Percentiles rank a stretch among this genome's conserved stretches.
Evolutionary conservation across 2,797 vertebrate species (phyloP).

Genomic region (Carduelis carduelis): DNA sequence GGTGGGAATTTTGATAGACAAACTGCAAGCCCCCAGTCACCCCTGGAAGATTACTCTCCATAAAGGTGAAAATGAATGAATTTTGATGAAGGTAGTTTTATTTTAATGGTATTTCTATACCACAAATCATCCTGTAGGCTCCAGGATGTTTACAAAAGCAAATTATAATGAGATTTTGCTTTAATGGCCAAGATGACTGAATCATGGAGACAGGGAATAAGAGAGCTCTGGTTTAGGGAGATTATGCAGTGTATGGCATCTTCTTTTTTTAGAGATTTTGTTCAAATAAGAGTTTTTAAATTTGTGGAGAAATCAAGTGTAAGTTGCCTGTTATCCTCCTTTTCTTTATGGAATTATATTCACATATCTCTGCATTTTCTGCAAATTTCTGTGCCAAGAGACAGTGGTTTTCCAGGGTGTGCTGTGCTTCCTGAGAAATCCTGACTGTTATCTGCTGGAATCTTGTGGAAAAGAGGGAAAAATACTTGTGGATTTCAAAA

Average conservation of each 20-base stretch:
- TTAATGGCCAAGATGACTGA: not conserved
- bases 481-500: not conserved
- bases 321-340: not conserved
- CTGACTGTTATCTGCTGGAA: not conserved
- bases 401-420: not conserved
- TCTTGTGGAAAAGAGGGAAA: not conserved
- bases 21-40: not conserved
- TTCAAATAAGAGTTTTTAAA: not conserved
- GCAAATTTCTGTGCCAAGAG: not conserved
- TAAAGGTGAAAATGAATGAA: not conserved
- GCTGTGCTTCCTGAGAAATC: not conserved
- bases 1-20: not conserved
- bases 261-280: not conserved
- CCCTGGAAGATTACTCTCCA: not conserved
- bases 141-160: not conserved
- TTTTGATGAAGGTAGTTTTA: not conserved
- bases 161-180: not conserved
- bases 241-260: not conserved
- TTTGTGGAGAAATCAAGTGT: not conserved
- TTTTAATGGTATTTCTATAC: not conserved
- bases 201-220: not conserved
- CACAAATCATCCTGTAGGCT: not conserved
- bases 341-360: not conserved
- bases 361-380: not conserved
- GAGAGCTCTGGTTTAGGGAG: not conserved